Percentiles rank a stretch among this genome's conserved stretches.
phyloP scores from a whole-genome alignment of 2,888 invertebrate genomes.

The Xanthia togata region DNA sequence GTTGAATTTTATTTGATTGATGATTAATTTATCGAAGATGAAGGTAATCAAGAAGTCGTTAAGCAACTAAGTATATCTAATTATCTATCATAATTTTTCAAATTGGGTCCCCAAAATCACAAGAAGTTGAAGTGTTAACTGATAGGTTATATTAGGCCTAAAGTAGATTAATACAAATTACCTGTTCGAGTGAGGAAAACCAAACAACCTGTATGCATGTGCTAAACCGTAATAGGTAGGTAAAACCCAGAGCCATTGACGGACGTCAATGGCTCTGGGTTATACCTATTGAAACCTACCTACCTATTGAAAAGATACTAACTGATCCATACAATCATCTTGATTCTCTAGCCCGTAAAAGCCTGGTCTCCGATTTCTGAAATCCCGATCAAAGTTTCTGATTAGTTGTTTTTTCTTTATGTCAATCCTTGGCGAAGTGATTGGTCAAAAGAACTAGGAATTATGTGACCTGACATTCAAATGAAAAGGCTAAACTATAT shows the following conservation, averaged over 20 bases:
- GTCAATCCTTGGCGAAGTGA: background rate
- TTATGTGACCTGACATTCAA: background rate
- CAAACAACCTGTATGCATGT: background rate
- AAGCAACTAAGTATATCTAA: too few species aligned
- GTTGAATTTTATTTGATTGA: background rate
- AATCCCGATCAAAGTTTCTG: background rate
- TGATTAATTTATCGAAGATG: background rate
- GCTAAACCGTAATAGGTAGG: conserved; percentile 7
- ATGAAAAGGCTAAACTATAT: background rate
- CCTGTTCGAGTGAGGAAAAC: conserved; percentile 39
- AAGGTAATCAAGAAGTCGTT: background rate
- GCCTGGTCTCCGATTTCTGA: background rate
- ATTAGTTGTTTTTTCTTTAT: background rate
- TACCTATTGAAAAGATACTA: too few species aligned
- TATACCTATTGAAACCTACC: too few species aligned
- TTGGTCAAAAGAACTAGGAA: background rate
- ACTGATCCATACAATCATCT: background rate
- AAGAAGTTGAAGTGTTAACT: background rate
- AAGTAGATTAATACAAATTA: background rate
- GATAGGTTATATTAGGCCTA: background rate
- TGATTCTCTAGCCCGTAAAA: background rate
- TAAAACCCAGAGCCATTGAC: conserved; percentile 32
- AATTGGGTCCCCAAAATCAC: background rate
- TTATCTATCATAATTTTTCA: background rate
- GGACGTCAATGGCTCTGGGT: too few species aligned